These are phyloP conservation scores for Lepidothrix coronata DNA, from an alignment of 2,113 vertebrate genomes.

Conservation along the genomic window DNA sequence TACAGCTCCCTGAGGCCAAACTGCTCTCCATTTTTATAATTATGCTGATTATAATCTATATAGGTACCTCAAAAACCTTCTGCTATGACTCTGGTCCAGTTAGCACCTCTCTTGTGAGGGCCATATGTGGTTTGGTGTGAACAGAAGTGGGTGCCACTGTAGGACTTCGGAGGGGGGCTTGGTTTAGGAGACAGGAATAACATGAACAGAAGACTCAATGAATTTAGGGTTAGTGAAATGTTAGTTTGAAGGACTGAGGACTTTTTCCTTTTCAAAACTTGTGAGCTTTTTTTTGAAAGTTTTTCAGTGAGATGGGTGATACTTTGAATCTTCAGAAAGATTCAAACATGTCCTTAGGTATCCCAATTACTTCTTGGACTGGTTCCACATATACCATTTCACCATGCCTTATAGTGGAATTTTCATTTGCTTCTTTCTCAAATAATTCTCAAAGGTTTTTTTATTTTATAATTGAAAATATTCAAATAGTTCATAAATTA, in stretches of 20 bases:
- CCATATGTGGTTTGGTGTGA: not conserved
- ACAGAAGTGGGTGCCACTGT: not conserved
- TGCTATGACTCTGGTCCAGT: not conserved
- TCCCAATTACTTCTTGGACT: not conserved
- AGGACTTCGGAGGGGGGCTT: not conserved
- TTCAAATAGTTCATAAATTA: not conserved
- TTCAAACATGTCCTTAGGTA: not conserved
- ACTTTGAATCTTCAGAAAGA: not conserved
- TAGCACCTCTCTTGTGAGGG: not conserved
- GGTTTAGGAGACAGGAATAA: not conserved
- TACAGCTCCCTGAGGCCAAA: not conserved
- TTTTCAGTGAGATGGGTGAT: not conserved
- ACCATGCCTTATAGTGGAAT: not conserved
- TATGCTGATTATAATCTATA: not conserved
- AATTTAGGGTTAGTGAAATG: not conserved
- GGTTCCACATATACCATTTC: not conserved
- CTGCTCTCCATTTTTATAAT: not conserved
- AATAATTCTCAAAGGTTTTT: not conserved
- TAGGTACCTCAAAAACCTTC: not conserved
- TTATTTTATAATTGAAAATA: conserved; percentile 30
- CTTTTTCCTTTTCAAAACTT: not conserved
- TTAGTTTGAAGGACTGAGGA: not conserved
- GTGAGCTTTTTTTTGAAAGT: not conserved
- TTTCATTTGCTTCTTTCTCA: not conserved
- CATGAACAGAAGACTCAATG: not conserved